A percentile compares a stretch with the other conserved stretches of the same genome.
Evolutionary conservation across 2,113 vertebrate genomes (phyloP).

Genomic region (Rissa tridactyla): DNA sequence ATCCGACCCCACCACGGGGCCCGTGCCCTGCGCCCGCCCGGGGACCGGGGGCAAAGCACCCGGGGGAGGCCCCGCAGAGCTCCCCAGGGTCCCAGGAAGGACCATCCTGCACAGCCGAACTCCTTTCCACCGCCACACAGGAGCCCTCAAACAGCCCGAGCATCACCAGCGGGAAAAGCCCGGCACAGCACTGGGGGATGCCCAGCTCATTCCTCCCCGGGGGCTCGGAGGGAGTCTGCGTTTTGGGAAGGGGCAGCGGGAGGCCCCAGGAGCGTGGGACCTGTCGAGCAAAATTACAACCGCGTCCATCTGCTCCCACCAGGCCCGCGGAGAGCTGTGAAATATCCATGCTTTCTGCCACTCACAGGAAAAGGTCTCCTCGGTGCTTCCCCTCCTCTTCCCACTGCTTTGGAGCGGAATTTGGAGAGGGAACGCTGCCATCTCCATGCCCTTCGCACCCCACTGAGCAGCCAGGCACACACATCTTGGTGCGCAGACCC

Average conservation of each 20-base stretch:
- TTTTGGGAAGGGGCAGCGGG: neutral
- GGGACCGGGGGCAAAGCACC: too few relatives aligned
- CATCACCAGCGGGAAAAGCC: neutral
- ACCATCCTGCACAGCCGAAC: neutral
- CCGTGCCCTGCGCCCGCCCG: neutral
- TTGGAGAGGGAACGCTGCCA: neutral
- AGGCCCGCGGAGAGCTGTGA: neutral
- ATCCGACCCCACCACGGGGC: neutral
- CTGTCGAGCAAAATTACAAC: neutral
- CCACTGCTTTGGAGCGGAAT: fast-evolving
- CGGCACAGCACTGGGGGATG: fast-evolving
- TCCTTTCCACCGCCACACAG: fast-evolving
- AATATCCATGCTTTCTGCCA: neutral
- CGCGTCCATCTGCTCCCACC: neutral
- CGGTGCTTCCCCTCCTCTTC: neutral
- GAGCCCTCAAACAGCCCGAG: fast-evolving
- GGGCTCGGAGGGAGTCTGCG: too few relatives aligned
- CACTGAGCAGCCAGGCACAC: neutral
- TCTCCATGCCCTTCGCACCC: fast-evolving
- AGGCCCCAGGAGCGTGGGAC: neutral
- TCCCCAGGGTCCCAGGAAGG: neutral
- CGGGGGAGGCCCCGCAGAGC: neutral
- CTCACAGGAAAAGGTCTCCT: neutral
- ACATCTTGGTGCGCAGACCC: fast-evolving
- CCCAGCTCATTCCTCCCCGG: neutral